These are phyloP conservation scores for Drosophila subquinaria DNA, from an alignment of 2,888 invertebrate species.

Conservation along the genomic window DNA sequence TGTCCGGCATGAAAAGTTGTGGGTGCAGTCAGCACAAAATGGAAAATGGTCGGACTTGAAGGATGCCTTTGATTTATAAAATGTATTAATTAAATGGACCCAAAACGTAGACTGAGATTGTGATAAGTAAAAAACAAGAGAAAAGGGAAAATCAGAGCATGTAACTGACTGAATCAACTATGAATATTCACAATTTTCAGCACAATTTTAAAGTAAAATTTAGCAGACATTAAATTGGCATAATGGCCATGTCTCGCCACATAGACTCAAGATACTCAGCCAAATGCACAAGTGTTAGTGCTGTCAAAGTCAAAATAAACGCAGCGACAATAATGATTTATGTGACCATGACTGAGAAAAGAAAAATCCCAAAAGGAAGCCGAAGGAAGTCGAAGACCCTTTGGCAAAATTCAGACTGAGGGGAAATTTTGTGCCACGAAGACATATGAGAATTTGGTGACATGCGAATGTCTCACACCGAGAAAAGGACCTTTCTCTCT, in stretches of 20 bases:
- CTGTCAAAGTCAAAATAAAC: conserved; percentile 79
- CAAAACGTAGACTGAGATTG: conserved; percentile 33
- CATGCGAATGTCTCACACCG: conserved; percentile 47
- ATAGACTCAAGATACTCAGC: neutral
- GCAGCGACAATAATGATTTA: conserved; percentile 77
- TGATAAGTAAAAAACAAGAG: conserved; percentile 19
- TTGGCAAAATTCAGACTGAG: conserved; percentile 4
- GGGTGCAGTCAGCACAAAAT: conserved; percentile 31
- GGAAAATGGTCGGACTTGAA: conserved; percentile 13
- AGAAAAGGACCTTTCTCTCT: conserved; percentile 1
- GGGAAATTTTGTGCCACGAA: conserved; percentile 5
- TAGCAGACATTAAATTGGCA: conserved; percentile 35
- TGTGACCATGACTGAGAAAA: conserved; percentile 35
- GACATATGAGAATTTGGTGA: conserved; percentile 57
- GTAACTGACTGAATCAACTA: neutral
- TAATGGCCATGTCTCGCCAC: conserved; percentile 20
- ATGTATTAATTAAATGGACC: conserved; percentile 72
- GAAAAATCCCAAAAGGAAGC: conserved; percentile 39
- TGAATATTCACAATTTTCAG: neutral
- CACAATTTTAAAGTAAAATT: conserved; percentile 19
- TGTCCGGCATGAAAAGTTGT: conserved; percentile 72
- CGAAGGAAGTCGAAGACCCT: conserved; percentile 27
- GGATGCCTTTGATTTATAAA: conserved; percentile 66
- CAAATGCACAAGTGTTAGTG: conserved; percentile 57
- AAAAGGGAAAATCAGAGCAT: neutral